Conservation (phyloP, 1,140 invertebrate genomes). For the Mya arenaria region DNA sequence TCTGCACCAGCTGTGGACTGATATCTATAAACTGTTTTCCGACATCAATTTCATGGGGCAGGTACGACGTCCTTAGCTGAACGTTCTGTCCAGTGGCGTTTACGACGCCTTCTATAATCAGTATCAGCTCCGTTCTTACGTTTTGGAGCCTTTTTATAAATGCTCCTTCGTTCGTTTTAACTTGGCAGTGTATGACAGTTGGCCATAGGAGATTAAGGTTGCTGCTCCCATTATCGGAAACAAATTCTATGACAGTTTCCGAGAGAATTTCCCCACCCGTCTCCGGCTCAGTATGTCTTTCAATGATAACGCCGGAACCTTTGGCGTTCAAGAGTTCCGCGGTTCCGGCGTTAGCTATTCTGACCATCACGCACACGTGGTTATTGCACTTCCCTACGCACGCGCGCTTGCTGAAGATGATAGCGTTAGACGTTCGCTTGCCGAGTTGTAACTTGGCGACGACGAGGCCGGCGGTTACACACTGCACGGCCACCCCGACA, state of each 20-base stretch:
- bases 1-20: slow-evolving; percentile 17
- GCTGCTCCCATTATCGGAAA: slow-evolving; percentile 90
- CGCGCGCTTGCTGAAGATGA: slow-evolving; percentile 94
- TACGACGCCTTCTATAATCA: slow-evolving; percentile 91
- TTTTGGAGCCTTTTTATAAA: slow-evolving; percentile 92
- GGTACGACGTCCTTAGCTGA: slow-evolving; percentile 80
- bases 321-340: slow-evolving; percentile 95
- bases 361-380: slow-evolving; percentile 94
- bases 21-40: slow-evolving; percentile 46
- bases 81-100: slow-evolving; percentile 71
- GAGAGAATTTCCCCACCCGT: slow-evolving; percentile 74
- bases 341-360: slow-evolving; percentile 98
- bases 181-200: slow-evolving; percentile 88
- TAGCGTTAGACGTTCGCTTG: slow-evolving; percentile 94
- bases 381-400: slow-evolving; percentile 91
- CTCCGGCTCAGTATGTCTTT: slow-evolving; percentile 87
- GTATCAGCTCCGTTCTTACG: slow-evolving; percentile 89
- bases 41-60: slow-evolving; percentile 78
- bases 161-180: slow-evolving; percentile 90
- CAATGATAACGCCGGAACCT: slow-evolving; percentile 93
- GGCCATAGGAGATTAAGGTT: slow-evolving; percentile 97
- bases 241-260: slow-evolving; percentile 79
- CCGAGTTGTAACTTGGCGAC: slow-evolving; percentile 84
- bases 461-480: slow-evolving; percentile 88
- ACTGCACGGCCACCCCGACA: slow-evolving; percentile 93